Base-by-base conservation (phyloP, 2,797 vertebrate species). In the Rhinogobio ventralis region DNA sequence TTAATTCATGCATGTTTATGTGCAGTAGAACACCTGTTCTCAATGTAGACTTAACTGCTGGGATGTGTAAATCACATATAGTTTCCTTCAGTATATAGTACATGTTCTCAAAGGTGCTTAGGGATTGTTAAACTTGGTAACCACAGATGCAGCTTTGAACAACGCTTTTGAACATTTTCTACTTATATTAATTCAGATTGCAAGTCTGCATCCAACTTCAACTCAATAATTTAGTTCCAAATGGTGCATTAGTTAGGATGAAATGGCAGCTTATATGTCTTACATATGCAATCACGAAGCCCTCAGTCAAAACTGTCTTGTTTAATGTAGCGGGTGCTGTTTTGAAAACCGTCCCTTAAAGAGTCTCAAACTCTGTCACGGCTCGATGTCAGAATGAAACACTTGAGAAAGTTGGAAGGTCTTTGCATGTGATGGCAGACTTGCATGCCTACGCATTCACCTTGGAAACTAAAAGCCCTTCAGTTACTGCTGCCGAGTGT, bases 381-480 rank as follows among this genome's bases (percentile, higher is more conserved):
- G 62, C 64, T 60, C 17, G 1, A 79, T 69, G 64, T 85, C 68
- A n/a, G 80, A 42, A 85, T 67, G 62, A 80, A 85, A 66, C 73
- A 75, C 25, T 85, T 28, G 39, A 60, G 73, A 67, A 76, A 74
- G 60, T 74, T 62, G 46, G 39, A 69, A 25, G 51, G 51, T 25
- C 23, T 88, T 66, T 49, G 28, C 39, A 57, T 78, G 66, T 45
- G 39, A 69, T 84, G 64, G 39, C 46, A 55, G 62, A 33, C 82
- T 78, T 25, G 25, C 51, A 78, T 78, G 82, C 82, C 82, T 69
- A 78, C 74, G 39, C 51, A 8, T 78, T 84, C 74, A 78, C 74
- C 82, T 69, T 78, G 74, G 82, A 84, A 84, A 84, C 80, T 72
- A 66, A 79, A 83, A 86, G 81, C 81, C 30, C 77, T 66, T 42